Evolutionary conservation across 2,888 invertebrate species (phyloP).

Genomic region (Drosophila borborema): DNA sequence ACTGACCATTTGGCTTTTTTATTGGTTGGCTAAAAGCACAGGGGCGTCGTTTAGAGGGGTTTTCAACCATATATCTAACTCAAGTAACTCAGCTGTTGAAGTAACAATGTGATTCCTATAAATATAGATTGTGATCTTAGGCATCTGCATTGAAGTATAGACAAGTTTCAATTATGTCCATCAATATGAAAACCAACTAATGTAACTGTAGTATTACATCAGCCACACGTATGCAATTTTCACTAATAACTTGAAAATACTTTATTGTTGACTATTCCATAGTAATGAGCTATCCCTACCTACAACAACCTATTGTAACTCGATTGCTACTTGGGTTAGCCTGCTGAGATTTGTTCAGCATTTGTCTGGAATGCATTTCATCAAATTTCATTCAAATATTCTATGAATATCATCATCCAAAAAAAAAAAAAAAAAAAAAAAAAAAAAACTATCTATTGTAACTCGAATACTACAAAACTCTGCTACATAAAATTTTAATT

Average conservation of each 20-base stretch:
- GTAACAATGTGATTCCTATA: not conserved
- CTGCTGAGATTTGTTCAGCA: not conserved
- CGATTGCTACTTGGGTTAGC: not conserved
- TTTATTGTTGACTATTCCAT: not conserved
- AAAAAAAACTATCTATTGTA: not conserved
- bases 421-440: not conserved
- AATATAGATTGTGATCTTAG: not conserved
- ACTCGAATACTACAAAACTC: not conserved
- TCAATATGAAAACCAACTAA: not conserved
- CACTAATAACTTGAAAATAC: not conserved
- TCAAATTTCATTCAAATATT: not conserved
- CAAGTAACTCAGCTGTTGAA: not conserved
- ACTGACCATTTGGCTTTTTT: constrained; percentile 79
- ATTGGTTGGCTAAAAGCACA: constrained; percentile 70
- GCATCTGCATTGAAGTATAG: not conserved
- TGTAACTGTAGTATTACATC: not conserved
- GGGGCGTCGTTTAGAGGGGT: constrained; percentile 27
- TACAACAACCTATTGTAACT: constrained; percentile 6
- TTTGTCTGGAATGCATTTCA: not conserved
- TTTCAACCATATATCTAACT: not conserved
- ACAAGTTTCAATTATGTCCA: not conserved
- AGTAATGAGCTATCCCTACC: not conserved
- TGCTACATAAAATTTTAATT: not conserved
- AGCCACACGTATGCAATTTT: not conserved
- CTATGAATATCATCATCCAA: not conserved